Conservation (phyloP, 2,797 vertebrate genomes). For the Paedocypris micromegethes region DNA sequence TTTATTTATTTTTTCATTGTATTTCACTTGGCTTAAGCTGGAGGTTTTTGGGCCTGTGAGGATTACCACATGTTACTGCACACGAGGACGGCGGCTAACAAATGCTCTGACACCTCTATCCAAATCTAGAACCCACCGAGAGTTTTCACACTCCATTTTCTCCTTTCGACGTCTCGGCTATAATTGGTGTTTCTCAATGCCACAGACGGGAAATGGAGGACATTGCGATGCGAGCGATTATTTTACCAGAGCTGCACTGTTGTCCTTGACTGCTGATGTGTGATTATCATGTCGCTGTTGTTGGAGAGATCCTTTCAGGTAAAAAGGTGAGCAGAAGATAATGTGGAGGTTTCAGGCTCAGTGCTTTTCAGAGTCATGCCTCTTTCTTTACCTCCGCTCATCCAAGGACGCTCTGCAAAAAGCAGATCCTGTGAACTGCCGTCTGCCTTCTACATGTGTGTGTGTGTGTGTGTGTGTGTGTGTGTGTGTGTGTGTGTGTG, state of each 20-base stretch:
- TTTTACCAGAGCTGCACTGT: not conserved
- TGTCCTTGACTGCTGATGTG: constrained; percentile 7
- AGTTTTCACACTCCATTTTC: not conserved
- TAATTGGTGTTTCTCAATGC: not conserved
- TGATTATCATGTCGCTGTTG: not conserved
- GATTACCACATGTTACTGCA: not conserved
- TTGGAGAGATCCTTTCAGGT: not conserved
- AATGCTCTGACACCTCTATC: constrained; percentile 18
- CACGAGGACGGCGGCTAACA: not conserved
- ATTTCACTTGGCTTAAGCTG: not conserved
- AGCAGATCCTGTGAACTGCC: too few species aligned
- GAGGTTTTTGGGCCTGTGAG: constrained; percentile 1
- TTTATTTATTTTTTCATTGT: too few species aligned
- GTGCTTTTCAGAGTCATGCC: constrained; percentile 3
- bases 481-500: too few species aligned
- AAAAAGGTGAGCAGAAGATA: constrained; percentile 12
- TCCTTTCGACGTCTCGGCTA: not conserved
- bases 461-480: too few species aligned
- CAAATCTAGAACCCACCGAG: not conserved
- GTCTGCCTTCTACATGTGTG: too few species aligned
- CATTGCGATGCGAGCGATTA: not conserved
- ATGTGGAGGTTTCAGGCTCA: not conserved
- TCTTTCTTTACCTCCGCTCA: too few species aligned
- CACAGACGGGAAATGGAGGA: not conserved
- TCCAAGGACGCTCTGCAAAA: too few species aligned